A percentile compares a stretch with the other conserved stretches of the same genome.
Evolutionary conservation across 2,888 invertebrate species (phyloP).

Genomic region (Timema podura): DNA sequence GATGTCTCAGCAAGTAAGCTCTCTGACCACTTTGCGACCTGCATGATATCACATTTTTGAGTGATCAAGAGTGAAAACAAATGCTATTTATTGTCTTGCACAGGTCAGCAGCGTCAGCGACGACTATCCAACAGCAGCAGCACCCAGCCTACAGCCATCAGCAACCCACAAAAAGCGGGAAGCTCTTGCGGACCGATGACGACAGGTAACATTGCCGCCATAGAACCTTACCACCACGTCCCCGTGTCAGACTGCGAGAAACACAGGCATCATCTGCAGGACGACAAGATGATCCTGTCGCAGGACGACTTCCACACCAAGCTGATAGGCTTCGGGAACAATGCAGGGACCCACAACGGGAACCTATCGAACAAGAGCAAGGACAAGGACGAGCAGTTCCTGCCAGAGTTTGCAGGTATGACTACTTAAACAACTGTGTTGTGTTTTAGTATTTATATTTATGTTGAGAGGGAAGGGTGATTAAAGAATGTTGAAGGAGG

Average conservation of each 20-base stretch:
- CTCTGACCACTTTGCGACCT: too few species aligned
- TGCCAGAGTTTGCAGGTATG: conserved; percentile 58
- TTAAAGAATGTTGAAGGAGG: too few species aligned
- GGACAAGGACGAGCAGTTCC: conserved; percentile 53
- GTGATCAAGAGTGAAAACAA: too few species aligned
- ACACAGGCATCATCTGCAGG: conserved; percentile 49
- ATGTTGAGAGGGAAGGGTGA: too few species aligned
- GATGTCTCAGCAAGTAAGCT: too few species aligned
- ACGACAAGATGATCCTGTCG: conserved; percentile 36
- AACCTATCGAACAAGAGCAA: conserved; percentile 16
- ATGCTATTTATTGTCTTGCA: background rate
- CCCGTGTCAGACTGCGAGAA: conserved; percentile 53
- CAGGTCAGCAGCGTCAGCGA: conserved; percentile 38
- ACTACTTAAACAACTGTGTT: too few species aligned
- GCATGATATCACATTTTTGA: too few species aligned
- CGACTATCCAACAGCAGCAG: conserved; percentile 36
- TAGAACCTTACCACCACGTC: conserved; percentile 83
- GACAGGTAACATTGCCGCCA: conserved; percentile 78
- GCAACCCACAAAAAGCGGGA: background rate
- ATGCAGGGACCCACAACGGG: conserved; percentile 11
- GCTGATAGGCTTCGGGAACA: conserved; percentile 15
- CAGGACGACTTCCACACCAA: conserved; percentile 32
- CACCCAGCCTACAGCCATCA: conserved; percentile 39
- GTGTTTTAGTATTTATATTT: too few species aligned
- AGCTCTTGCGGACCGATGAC: conserved; percentile 47